A percentile compares a stretch with the other conserved stretches of the same genome.
Conservation (phyloP, 2,113 vertebrate genomes). For the Oreochromis spilurus region DNA sequence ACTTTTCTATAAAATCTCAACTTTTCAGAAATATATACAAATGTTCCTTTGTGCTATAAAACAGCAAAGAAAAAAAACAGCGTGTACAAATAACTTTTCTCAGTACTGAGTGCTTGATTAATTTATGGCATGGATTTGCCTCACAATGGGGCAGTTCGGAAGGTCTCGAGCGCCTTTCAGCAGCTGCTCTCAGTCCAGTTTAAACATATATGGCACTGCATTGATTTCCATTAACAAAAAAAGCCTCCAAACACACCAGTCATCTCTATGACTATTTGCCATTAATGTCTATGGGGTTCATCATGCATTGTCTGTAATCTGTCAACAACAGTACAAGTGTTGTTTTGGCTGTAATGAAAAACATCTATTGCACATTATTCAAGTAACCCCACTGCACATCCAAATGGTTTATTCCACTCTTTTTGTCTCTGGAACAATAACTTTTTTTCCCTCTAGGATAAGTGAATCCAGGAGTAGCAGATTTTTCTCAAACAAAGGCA, state of each 20-base stretch:
- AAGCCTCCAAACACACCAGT: conserved; percentile 82
- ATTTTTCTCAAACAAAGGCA: conserved; percentile 46
- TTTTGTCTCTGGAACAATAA: conserved; percentile 46
- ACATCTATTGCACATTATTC: conserved; percentile 88
- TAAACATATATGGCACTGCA: conserved; percentile 80
- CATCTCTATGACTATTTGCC: conserved; percentile 76
- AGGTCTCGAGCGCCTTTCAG: conserved; percentile 75
- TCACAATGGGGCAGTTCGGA: conserved; percentile 84
- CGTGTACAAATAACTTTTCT: conserved; percentile 75
- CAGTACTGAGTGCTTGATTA: conserved; percentile 81
- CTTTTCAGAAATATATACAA: conserved; percentile 83
- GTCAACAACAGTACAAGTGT: conserved; percentile 80
- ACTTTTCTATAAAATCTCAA: conserved; percentile 89
- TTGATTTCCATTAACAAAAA: conserved; percentile 81
- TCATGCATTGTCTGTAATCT: conserved; percentile 82
- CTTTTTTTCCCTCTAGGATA: conserved; percentile 36
- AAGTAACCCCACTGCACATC: conserved; percentile 63
- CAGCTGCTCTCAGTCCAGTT: conserved; percentile 79
- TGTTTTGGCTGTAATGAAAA: conserved; percentile 76
- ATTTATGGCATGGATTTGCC: conserved; percentile 81
- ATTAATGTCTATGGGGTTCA: conserved; percentile 79
- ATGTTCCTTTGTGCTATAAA: conserved; percentile 67
- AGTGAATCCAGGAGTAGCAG: conserved; percentile 50
- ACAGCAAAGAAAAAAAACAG: conserved; percentile 62
- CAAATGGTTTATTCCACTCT: conserved; percentile 61